These are phyloP conservation scores for Dioctria linearis DNA, from an alignment of 2,888 invertebrate genomes.

Conservation along the genomic window DNA sequence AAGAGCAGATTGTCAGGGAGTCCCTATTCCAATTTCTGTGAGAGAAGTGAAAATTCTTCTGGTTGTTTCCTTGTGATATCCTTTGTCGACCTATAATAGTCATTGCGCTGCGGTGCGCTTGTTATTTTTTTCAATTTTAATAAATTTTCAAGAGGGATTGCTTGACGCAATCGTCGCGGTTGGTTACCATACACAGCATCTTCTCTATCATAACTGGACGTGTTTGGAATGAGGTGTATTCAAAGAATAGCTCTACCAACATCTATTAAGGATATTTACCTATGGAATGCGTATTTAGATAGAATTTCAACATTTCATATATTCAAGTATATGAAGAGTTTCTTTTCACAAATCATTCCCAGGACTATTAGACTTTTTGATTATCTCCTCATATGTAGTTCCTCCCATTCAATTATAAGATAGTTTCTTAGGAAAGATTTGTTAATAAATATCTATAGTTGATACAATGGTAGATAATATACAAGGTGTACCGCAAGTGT, in stretches of 20 bases:
- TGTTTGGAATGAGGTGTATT: neutral
- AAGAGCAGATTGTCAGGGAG: constrained; percentile 23
- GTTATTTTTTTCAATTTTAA: constrained; percentile 57
- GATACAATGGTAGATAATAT: neutral
- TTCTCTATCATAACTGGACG: constrained; percentile 12
- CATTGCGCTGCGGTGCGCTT: neutral
- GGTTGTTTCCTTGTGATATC: neutral
- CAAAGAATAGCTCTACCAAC: too few species aligned
- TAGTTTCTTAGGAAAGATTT: neutral
- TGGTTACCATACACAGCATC: neutral
- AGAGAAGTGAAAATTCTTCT: neutral
- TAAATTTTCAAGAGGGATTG: constrained; percentile 56
- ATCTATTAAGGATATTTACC: too few species aligned
- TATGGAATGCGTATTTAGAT: too few species aligned
- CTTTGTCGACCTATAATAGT: neutral
- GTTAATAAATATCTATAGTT: neutral
- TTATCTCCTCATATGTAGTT: constrained; percentile 8
- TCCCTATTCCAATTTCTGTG: constrained; percentile 18
- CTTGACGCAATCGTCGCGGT: constrained; percentile 16
- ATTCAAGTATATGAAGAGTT: constrained; percentile 27
- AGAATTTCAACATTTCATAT: neutral
- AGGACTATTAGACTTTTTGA: constrained; percentile 38
- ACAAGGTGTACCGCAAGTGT: neutral
- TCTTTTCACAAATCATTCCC: constrained; percentile 1
- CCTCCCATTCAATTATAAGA: neutral